These are phyloP conservation scores for Gallinago jamesoni DNA, from an alignment of 2,113 vertebrate species.

Conservation along the genomic window DNA sequence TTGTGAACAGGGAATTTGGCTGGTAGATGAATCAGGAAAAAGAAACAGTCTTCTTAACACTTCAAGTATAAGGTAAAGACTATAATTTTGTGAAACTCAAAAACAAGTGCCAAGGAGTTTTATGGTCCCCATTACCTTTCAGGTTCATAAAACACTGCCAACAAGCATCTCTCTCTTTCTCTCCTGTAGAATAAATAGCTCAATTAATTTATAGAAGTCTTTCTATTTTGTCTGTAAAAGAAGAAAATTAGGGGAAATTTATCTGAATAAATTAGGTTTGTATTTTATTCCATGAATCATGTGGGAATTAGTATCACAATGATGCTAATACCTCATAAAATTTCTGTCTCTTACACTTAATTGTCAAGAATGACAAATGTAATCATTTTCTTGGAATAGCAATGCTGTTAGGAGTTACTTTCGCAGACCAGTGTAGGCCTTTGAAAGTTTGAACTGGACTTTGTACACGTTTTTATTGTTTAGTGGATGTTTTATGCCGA, in stretches of 20 bases:
- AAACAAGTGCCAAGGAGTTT: conserved; percentile 24
- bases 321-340: not conserved
- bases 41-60: not conserved
- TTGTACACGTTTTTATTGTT: not conserved
- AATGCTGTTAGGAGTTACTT: not conserved
- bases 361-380: not conserved
- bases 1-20: not conserved
- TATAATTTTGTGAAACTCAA: not conserved
- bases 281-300: conserved; percentile 6
- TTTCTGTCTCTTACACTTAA: not conserved
- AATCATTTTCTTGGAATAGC: not conserved
- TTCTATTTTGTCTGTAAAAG: not conserved
- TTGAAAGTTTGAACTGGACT: not conserved
- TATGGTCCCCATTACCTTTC: conserved; percentile 25
- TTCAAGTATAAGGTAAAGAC: not conserved
- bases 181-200: conserved; percentile 21
- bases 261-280: not conserved
- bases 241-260: conserved; percentile 9
- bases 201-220: conserved; percentile 16
- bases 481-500: not conserved
- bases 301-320: not conserved
- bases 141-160: conserved; percentile 14
- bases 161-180: not conserved
- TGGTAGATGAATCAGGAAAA: not conserved
- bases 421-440: not conserved